Conservation (phyloP, 2,888 invertebrate species). For the Aphidoletes aphidimyza region DNA sequence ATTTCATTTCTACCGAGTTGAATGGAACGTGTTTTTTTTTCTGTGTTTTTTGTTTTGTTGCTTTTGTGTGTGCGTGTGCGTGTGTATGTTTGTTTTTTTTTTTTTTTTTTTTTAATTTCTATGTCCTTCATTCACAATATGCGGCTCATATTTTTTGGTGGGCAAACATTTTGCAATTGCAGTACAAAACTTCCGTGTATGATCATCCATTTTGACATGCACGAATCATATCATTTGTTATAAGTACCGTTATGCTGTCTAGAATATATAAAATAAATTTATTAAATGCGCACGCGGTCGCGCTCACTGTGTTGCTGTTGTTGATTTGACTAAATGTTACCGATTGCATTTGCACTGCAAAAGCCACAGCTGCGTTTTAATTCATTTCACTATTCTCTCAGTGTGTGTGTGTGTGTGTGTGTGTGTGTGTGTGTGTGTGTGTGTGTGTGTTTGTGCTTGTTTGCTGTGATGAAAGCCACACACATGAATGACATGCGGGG, state of each 20-base stretch:
- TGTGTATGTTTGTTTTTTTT: neutral
- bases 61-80: neutral
- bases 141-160: neutral
- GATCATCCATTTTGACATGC: constrained; percentile 35
- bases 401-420: too few relatives aligned
- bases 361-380: constrained; percentile 43
- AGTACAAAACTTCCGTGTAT: constrained; percentile 6
- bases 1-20: neutral
- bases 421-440: too few relatives aligned
- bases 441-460: too few relatives aligned
- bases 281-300: constrained; percentile 3
- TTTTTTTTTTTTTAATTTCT: neutral
- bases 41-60: neutral
- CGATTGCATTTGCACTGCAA: constrained; percentile 9
- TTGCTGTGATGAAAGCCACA: constrained; percentile 29
- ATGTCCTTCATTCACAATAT: neutral
- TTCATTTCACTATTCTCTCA: too few relatives aligned
- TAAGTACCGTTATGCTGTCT: constrained; percentile 16
- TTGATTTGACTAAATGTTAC: constrained; percentile 49
- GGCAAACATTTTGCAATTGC: constrained; percentile 20
- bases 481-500: constrained; percentile 42
- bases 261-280: constrained; percentile 12
- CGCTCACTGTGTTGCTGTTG: neutral
- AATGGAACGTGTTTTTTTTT: neutral
- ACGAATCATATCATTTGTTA: constrained; percentile 43